A percentile compares a stretch with the other conserved stretches of the same genome.
Conservation (phyloP, 2,888 invertebrate species). For the Stenodera caucasica region DNA sequence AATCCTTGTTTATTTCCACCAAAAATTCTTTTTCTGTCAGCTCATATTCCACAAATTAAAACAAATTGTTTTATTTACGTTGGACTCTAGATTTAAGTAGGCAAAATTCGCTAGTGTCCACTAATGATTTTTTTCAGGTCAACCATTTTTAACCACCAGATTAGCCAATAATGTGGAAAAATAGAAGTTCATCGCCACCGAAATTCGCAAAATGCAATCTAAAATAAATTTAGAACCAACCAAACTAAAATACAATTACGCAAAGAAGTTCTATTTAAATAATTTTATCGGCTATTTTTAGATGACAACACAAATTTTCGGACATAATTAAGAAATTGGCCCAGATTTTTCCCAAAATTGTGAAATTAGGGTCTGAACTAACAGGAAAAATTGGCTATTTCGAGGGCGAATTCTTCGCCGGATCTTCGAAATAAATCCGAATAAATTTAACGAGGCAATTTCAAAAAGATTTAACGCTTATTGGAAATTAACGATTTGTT, state of each 20-base stretch:
- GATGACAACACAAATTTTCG: neutral
- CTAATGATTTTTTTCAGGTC: no score
- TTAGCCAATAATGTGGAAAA: no score
- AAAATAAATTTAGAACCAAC: neutral
- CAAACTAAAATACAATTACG: neutral
- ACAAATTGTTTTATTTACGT: neutral
- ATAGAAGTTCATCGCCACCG: neutral
- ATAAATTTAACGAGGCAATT: slow-evolving; percentile 3
- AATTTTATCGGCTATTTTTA: neutral
- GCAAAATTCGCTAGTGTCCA: neutral
- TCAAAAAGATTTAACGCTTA: slow-evolving; percentile 5
- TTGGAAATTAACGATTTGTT: slow-evolving; percentile 25
- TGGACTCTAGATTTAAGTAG: neutral
- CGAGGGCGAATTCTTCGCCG: no score
- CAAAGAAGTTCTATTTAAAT: slow-evolving; percentile 4
- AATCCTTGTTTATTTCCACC: neutral
- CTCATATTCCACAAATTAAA: neutral
- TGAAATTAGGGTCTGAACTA: no score
- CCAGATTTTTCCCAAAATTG: neutral
- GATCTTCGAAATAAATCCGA: neutral
- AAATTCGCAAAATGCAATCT: neutral
- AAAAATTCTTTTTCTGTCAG: neutral
- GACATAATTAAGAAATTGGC: neutral
- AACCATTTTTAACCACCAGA: no score
- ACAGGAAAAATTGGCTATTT: no score